phyloP scores from a whole-genome alignment of 2,113 vertebrate species.

The Gymnobelideus leadbeateri region DNA sequence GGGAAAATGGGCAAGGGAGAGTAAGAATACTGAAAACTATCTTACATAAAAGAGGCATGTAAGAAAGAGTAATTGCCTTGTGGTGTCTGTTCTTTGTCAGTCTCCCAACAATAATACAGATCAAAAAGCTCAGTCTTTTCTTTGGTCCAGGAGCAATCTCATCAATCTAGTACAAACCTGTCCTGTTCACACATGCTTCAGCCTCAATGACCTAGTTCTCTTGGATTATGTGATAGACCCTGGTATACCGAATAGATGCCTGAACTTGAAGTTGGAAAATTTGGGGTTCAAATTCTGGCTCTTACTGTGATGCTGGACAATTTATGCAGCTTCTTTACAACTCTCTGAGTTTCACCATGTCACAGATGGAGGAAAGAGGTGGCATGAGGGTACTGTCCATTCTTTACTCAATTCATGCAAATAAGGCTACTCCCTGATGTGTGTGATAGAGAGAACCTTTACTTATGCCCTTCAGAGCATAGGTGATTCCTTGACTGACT shows the following conservation, averaged over 20 bases:
- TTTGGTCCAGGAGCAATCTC: background rate
- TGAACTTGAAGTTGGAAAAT: background rate
- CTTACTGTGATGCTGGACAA: background rate
- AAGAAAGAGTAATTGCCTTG: too few species aligned
- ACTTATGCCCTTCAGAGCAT: background rate
- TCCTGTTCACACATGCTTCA: background rate
- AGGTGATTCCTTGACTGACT: background rate
- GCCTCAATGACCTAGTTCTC: background rate
- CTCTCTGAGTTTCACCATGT: background rate
- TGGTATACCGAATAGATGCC: background rate
- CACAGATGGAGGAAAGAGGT: background rate
- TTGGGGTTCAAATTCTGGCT: background rate
- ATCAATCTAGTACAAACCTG: background rate
- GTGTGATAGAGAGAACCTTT: background rate
- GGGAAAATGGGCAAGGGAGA: too few species aligned
- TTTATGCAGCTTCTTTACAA: background rate
- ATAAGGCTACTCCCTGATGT: background rate
- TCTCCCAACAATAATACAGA: background rate
- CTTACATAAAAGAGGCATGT: too few species aligned
- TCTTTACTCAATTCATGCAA: background rate
- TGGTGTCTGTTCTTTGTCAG: background rate
- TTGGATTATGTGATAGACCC: background rate
- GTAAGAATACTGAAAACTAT: too few species aligned
- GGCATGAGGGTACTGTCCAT: background rate
- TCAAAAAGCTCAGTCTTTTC: background rate